Evolutionary conservation across 2,888 invertebrate species (phyloP).

Genomic region (Lepetodrilus schrolli): DNA sequence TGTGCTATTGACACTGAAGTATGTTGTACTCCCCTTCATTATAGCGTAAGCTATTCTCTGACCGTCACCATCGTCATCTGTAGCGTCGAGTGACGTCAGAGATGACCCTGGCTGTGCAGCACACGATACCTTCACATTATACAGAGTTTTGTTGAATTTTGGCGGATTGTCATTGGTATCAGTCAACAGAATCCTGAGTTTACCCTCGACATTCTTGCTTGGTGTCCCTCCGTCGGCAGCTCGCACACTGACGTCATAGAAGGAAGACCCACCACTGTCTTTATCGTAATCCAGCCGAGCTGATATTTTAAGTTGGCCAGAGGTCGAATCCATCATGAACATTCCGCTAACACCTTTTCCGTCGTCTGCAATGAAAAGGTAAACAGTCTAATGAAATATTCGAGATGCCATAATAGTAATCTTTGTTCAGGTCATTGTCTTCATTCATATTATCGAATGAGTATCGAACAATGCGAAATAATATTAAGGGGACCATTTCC

Average conservation of each 20-base stretch:
- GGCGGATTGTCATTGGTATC: neutral
- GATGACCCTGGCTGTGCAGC: neutral
- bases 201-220: neutral
- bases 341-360: neutral
- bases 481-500: no score
- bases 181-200: neutral
- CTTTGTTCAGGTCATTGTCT: no score
- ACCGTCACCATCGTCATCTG: neutral
- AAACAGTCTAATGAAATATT: no score
- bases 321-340: neutral
- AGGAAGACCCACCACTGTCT: neutral
- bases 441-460: no score
- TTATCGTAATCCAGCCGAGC: neutral
- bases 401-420: no score
- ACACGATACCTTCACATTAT: neutral
- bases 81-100: neutral
- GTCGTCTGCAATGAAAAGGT: neutral
- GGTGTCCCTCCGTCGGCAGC: neutral
- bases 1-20: conserved; percentile 3
- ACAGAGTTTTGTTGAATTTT: neutral
- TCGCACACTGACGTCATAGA: neutral
- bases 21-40: neutral
- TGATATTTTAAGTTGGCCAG: neutral
- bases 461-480: no score
- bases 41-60: neutral